Evolutionary conservation across 2,113 vertebrate species (phyloP), one percentile per base, ranked within the genome.

Genomic region (Cynopterus brachyotis): DNA sequence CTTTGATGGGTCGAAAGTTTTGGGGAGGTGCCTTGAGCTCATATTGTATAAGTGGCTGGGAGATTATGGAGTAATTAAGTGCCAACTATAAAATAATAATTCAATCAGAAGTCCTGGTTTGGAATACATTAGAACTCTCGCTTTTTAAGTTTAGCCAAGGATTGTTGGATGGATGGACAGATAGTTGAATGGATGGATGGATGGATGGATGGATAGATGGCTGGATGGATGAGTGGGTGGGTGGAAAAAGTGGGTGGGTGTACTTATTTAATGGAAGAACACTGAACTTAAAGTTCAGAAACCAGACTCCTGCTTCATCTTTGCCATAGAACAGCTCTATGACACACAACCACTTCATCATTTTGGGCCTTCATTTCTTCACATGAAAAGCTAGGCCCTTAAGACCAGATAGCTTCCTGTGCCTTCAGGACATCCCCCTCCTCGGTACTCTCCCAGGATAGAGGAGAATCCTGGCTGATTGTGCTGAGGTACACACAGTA

Each of bases 11-110:
- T 89, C 93, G 60, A 80, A 93, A 30, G 4, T n/a, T 94, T 91
- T 67, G 0, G n/a, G 35, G 35, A 85, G 20, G 12, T 82, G 0
- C 12, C 60, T 17, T 89, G 76, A n/a, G 22, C 9, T 80, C 37
- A 37, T 40, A 28, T 42, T 94, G 26, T 70, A 19, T 72, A 86
- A 85, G 32, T n/a, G 30, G 7, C 24, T 66, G 60, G 45, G 24
- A 88, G 59, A 94, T 66, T 59, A 91, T 91, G 26, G 76, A 89
- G 19, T 62, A 75, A 95, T 66, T 70, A 72, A 55, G 53, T 19
- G 12, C 5, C 24, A 55, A 19, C 62, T 90, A 79, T 64, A 69
- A 88, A 94, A 60, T 73, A 92, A 85, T 0, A 53, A 72, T 67
- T 7, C 13, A 26, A 53, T 69, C 24, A 83, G 32, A 96, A 76